phyloP scores from a whole-genome alignment of 2,888 invertebrate genomes.

The Chironomus tentans region DNA sequence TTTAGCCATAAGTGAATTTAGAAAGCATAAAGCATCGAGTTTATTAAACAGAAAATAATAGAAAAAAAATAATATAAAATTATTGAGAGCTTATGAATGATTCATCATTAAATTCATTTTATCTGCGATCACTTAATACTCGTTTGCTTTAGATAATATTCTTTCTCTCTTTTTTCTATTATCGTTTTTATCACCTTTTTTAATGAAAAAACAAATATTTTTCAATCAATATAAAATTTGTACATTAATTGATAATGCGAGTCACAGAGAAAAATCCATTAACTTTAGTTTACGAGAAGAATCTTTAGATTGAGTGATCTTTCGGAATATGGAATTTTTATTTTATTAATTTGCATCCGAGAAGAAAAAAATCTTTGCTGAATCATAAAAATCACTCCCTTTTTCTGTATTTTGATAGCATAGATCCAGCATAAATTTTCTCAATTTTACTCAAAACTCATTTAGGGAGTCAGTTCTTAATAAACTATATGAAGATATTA shows the following conservation, averaged over 20 bases:
- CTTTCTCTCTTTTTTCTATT: background rate
- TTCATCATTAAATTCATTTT: background rate
- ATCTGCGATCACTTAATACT: background rate
- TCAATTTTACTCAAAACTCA: background rate
- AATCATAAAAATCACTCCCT: slow-evolving; percentile 12
- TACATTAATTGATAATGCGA: too few species aligned
- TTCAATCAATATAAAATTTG: background rate
- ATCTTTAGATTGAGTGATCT: background rate
- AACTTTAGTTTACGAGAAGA: background rate
- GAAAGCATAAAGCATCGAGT: slow-evolving; percentile 14
- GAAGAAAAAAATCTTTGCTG: background rate
- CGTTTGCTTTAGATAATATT: background rate
- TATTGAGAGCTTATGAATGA: background rate
- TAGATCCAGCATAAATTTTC: background rate
- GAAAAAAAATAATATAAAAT: background rate
- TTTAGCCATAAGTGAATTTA: slow-evolving; percentile 5
- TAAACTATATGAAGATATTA: background rate
- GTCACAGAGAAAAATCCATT: background rate
- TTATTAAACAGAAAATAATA: background rate
- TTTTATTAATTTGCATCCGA: background rate
- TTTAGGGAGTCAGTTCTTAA: background rate
- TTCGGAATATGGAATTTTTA: background rate
- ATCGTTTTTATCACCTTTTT: background rate
- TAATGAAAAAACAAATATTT: background rate
- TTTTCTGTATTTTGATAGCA: background rate